These are phyloP conservation scores for Picathartes gymnocephalus DNA, from an alignment of 2,113 vertebrate genomes.

Conservation along the genomic window DNA sequence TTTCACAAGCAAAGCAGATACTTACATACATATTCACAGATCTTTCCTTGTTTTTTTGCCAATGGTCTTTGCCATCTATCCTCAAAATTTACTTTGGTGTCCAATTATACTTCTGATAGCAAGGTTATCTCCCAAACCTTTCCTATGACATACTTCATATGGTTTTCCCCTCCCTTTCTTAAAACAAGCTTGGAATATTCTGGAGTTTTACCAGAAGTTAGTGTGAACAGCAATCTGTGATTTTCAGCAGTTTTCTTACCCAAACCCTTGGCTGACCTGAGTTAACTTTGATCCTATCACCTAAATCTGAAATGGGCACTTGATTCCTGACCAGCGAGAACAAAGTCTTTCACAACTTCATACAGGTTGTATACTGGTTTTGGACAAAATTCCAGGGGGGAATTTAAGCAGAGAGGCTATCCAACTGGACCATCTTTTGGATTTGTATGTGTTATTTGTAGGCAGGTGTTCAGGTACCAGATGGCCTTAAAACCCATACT, in stretches of 20 bases:
- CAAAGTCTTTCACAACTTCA: not conserved
- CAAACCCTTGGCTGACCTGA: not conserved
- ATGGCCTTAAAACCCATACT: constrained; percentile 61
- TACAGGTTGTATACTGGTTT: constrained; percentile 35
- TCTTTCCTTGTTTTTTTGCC: not conserved
- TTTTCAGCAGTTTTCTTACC: not conserved
- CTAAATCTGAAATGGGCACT: not conserved
- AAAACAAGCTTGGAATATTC: not conserved
- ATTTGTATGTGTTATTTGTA: constrained; percentile 46
- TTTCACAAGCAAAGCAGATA: not conserved
- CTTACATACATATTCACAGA: not conserved
- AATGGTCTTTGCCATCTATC: not conserved
- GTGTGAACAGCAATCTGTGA: not conserved
- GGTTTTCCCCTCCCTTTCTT: not conserved
- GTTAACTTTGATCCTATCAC: not conserved
- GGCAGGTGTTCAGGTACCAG: constrained; percentile 68
- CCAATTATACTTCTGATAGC: not conserved
- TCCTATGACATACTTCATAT: accelerated
- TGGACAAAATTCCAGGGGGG: constrained; percentile 47
- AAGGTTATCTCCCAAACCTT: not conserved
- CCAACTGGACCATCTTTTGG: constrained; percentile 53
- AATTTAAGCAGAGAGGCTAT: constrained; percentile 30
- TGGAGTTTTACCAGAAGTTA: not conserved
- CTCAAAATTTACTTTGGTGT: not conserved
- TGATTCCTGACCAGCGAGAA: constrained; percentile 12